Base-by-base conservation (phyloP, 2,888 invertebrate species). In the Aspidiotus rigidus region DNA sequence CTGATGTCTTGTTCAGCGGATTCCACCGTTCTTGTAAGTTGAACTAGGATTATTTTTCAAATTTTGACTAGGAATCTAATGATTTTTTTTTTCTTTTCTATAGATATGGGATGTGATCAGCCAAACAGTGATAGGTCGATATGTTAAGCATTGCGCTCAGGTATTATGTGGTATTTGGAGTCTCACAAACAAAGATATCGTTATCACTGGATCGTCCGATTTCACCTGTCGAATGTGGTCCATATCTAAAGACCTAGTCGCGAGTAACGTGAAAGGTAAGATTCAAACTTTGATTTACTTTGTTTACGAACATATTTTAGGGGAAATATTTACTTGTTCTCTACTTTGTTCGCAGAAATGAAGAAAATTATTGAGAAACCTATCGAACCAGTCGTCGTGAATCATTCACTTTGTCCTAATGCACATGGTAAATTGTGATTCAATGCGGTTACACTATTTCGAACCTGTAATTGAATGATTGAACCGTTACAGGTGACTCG, bases 1-100 rank as follows among this genome's bases (percentile, higher is more conserved):
- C 78, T 93, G 59, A 81, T 86, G 7, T 85, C 89, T 5, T 84
- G 85, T 0, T 86, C 88, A 1, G 86, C 85, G 71, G 90, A 90
- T 77, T 79, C 81, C 39, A 83, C 85, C 42, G 85, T 85, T 39
- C 82, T 87, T 79, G 89, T 90, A 78, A 77, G 73, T 72, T 13
- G 6, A 6, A 8, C 42, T 17, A n/a, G 7, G 7, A 15, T 55
- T 64, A 40, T 56, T 53, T 49, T 53, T 17, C 53, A n/a, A 49
- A 17, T 63, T 49, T 63, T 16, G 11, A n/a, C 28, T 11, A 7
- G 1, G 59, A 16, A 57, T 11, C 28, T 16, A 57, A 57, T 16
- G 11, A 49, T 2, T 49, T 64, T 67, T 41, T 59, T 72, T 73
- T 67, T 71, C 73, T 72, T n/a, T 71, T 11, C 74, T 76, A 40